Evolutionary conservation across 2,888 invertebrate genomes (phyloP).

Genomic region (Branchipolynoe longqiensis): DNA sequence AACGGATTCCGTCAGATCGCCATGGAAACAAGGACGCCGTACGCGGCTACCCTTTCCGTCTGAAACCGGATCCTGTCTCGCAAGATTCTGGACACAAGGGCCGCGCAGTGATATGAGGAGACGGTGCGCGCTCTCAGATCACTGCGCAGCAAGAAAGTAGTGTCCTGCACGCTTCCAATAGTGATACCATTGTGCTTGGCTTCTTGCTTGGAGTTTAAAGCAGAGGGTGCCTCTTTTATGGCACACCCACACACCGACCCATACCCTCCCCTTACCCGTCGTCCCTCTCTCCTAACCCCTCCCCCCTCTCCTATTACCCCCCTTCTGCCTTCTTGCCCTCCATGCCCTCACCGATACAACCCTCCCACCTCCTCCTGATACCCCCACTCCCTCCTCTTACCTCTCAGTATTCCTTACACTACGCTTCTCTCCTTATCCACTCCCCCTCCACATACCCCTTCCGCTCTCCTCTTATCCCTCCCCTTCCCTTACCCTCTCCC

Average conservation of each 20-base stretch:
- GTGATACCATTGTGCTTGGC: conserved; percentile 1
- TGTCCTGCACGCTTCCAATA: conserved; percentile 12
- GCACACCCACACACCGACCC: background rate
- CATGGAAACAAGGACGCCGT: conserved; percentile 29
- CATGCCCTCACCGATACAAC: too few relatives aligned
- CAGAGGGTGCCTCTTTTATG: background rate
- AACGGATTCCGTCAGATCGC: conserved; percentile 37
- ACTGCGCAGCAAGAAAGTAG: background rate
- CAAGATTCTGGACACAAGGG: conserved; percentile 23
- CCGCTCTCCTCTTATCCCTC: too few relatives aligned
- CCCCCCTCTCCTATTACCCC: background rate
- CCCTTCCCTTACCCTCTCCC: too few relatives aligned
- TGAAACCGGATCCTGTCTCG: conserved; percentile 30
- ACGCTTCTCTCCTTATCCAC: too few relatives aligned
- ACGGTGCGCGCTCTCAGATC: background rate
- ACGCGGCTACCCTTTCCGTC: background rate
- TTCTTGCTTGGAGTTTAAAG: background rate
- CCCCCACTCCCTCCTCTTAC: too few relatives aligned
- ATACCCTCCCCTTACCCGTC: background rate
- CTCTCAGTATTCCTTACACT: too few relatives aligned
- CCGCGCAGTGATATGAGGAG: background rate
- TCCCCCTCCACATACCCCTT: too few relatives aligned
- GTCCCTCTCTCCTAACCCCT: background rate
- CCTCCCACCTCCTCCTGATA: too few relatives aligned
- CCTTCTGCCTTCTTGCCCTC: too few relatives aligned